Conservation (phyloP, 2,888 invertebrate genomes). For the Sesia apiformis region DNA sequence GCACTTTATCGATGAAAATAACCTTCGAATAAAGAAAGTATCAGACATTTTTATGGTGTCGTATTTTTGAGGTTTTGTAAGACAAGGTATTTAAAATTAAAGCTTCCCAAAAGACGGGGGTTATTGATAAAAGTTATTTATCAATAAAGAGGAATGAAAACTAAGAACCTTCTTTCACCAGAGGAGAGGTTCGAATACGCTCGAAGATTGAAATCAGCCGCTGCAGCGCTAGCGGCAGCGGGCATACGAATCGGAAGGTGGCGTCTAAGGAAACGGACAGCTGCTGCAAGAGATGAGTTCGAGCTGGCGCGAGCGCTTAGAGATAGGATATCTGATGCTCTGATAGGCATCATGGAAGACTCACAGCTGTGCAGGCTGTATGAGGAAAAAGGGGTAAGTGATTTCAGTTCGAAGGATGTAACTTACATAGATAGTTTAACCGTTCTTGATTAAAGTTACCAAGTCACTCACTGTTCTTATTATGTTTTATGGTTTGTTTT, state of each 20-base stretch:
- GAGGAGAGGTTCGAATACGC: constrained; percentile 96
- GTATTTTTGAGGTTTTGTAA: too few relatives aligned
- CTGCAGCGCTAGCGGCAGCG: constrained; percentile 86
- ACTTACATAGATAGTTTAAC: too few relatives aligned
- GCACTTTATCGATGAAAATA: too few relatives aligned
- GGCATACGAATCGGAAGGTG: constrained; percentile 94
- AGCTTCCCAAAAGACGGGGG: not conserved
- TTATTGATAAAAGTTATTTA: not conserved
- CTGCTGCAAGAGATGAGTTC: constrained; percentile 94
- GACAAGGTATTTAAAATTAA: not conserved
- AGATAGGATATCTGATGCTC: constrained; percentile 89
- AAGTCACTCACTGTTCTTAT: too few relatives aligned
- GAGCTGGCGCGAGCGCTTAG: constrained; percentile 92
- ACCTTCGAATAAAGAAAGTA: too few relatives aligned
- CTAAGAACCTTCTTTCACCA: constrained; percentile 26
- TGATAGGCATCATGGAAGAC: constrained; percentile 82
- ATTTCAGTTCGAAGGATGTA: not conserved
- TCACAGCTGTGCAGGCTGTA: constrained; percentile 84
- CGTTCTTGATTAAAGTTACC: too few relatives aligned
- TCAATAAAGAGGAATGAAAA: not conserved
- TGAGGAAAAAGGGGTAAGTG: constrained; percentile 82
- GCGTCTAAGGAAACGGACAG: constrained; percentile 92
- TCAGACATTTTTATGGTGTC: too few relatives aligned
- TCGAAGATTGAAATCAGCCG: constrained; percentile 89
- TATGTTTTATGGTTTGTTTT: too few relatives aligned